These are phyloP conservation scores for Teleiodes luculella DNA, from an alignment of 2,888 invertebrate species.

Conservation along the genomic window DNA sequence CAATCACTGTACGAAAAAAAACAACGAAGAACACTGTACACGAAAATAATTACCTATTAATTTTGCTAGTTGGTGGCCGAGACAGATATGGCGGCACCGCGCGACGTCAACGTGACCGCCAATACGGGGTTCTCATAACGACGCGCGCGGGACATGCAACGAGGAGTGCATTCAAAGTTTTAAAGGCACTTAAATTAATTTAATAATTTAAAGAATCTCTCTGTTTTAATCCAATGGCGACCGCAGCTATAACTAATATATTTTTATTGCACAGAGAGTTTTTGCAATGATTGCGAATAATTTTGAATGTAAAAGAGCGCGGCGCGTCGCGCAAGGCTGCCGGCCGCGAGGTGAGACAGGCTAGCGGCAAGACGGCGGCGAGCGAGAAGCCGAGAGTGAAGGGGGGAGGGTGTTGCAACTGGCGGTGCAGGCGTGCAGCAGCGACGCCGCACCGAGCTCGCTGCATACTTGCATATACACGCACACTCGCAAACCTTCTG, in stretches of 20 bases:
- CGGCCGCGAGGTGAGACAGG: conserved; percentile 79
- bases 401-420: conserved; percentile 79
- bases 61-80: conserved; percentile 80
- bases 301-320: conserved; percentile 78
- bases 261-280: conserved; percentile 77
- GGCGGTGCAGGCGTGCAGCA: conserved; percentile 78
- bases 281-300: conserved; percentile 78
- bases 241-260: conserved; percentile 60
- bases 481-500: conserved; percentile 70
- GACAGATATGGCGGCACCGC: conserved; percentile 84
- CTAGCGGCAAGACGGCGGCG: conserved; percentile 77
- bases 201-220: conserved; percentile 57
- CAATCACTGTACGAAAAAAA: conserved; percentile 56
- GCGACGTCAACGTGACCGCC: conserved; percentile 84
- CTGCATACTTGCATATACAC: conserved; percentile 77
- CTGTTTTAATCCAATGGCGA: conserved; percentile 62
- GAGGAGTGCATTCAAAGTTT: conserved; percentile 80
- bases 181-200: conserved; percentile 64
- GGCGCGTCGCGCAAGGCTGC: conserved; percentile 79
- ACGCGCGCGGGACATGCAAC: conserved; percentile 87
- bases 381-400: conserved; percentile 75
- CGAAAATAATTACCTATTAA: conserved; percentile 79
- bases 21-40: conserved; percentile 64
- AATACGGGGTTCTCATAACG: conserved; percentile 87
- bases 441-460: conserved; percentile 76